Conservation (phyloP, 2,113 vertebrate genomes). For the Tachycineta bicolor region DNA sequence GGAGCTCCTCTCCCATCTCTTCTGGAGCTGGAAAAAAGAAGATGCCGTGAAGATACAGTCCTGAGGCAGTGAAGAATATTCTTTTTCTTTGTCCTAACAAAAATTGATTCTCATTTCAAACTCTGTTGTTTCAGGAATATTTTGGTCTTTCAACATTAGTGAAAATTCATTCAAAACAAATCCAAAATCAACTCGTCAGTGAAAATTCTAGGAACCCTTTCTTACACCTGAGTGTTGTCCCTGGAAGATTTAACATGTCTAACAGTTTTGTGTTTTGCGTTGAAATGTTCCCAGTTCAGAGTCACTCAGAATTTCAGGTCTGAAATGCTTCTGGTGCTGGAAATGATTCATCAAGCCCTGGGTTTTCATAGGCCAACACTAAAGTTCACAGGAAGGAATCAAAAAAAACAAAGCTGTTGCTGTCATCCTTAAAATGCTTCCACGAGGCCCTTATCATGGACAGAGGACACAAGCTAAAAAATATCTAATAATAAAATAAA, state of each 20-base stretch:
- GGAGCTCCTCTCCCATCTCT: neutral
- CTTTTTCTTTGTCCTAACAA: neutral
- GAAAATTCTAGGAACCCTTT: neutral
- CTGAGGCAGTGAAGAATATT: neutral
- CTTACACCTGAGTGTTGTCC: neutral
- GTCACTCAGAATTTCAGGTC: neutral
- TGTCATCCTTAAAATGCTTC: neutral
- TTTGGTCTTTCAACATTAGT: neutral
- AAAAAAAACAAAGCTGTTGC: neutral
- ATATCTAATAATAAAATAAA: neutral
- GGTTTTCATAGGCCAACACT: neutral
- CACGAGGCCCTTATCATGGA: fast-evolving
- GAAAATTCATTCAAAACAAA: neutral
- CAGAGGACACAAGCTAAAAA: neutral
- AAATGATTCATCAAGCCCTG: neutral
- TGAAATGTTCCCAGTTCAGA: neutral
- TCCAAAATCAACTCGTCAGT: neutral
- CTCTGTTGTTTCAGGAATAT: neutral
- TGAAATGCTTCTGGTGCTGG: neutral
- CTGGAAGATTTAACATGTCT: neutral
- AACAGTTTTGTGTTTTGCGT: neutral
- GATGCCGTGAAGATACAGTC: neutral
- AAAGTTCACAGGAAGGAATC: neutral
- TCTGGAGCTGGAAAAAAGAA: neutral
- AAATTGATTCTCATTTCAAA: neutral